Percentiles rank a stretch among this genome's conserved stretches.
phyloP scores from a whole-genome alignment of 2,797 vertebrate genomes.

The Psittacula echo region DNA sequence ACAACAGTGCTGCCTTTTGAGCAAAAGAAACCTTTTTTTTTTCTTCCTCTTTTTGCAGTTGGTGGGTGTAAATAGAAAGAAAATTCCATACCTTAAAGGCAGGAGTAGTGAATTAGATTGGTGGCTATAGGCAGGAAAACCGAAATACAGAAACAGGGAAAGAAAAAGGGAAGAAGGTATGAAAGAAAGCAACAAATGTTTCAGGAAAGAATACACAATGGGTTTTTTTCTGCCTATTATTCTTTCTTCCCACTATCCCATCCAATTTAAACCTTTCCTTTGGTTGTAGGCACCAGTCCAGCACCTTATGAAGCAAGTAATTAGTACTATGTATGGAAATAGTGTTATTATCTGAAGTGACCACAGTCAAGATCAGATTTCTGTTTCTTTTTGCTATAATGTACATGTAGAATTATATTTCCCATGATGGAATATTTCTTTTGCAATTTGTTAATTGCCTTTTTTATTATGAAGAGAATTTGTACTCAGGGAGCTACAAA shows the following conservation, averaged over 20 bases:
- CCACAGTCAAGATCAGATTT: slow-evolving; percentile 21
- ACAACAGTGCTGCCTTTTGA: neutral
- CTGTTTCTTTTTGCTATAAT: neutral
- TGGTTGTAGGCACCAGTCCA: neutral
- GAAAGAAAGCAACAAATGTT: neutral
- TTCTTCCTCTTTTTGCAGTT: neutral
- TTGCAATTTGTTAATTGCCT: slow-evolving; percentile 48
- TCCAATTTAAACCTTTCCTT: slow-evolving; percentile 8
- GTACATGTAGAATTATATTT: neutral
- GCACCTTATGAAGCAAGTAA: slow-evolving; percentile 3
- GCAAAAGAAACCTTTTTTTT: neutral
- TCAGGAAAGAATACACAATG: neutral
- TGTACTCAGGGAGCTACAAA: slow-evolving; percentile 4
- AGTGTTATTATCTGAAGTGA: slow-evolving; percentile 32
- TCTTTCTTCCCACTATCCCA: neutral
- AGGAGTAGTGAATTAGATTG: neutral
- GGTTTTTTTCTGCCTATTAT: neutral
- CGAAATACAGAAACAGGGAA: neutral
- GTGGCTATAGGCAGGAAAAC: neutral
- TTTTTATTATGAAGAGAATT: slow-evolving; percentile 11
- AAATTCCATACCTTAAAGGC: neutral
- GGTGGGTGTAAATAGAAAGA: neutral
- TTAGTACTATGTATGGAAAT: slow-evolving; percentile 28
- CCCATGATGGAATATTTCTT: slow-evolving; percentile 11
- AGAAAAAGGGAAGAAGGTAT: neutral